Evolutionary conservation across 1,140 invertebrate genomes (phyloP), one percentile per base, ranked within the genome.

Genomic region (Bombus terrestris): DNA sequence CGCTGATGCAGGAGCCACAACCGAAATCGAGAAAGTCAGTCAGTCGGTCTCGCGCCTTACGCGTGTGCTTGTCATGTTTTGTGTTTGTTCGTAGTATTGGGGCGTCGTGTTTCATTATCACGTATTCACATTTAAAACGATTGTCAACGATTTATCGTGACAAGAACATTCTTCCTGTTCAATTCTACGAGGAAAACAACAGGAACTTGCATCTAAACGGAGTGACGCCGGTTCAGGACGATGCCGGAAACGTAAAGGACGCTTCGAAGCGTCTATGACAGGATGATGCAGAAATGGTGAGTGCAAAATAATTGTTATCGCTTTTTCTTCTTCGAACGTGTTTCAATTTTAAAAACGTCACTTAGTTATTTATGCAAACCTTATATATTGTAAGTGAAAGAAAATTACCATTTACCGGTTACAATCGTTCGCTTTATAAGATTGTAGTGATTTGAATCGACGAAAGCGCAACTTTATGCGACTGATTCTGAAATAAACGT

Each of bases 21-120:
- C 68, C 57, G 76, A 74, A 57, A 89, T 81, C 82, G 66, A 78
- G 76, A 83, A 69, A 85, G 74, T 87, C 80, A 84, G 81, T 89
- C 91, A 94, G 93, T 94, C 90, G 91, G 86, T 89, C 90, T 89
- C 91, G 92, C 91, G 92, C 90, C 86, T 91, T 80, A 91, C 92
- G 92, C 90, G 92, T 92, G 91, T 91, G 90, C 85, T 87, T 85
- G 74, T 88, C 73, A 72, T 10, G 47, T 41, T 47, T 25, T 35
- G 53, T 47, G 72, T 64, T 62, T 62, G 72, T 83, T 79, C 18
- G 25, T 66, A 53, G 80, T 59, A 28, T 25, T 32, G 32, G 28
- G 28, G 72, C 18, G 10, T 57, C 59, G 80, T 83, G 85, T 39
- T 69, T 25, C 18, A 22, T n/a, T 73, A 12, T 43, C 59, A 13